Evolutionary conservation across 1,140 invertebrate genomes (phyloP), one percentile per base, ranked within the genome.

Genomic region (Holotrichia oblita): DNA sequence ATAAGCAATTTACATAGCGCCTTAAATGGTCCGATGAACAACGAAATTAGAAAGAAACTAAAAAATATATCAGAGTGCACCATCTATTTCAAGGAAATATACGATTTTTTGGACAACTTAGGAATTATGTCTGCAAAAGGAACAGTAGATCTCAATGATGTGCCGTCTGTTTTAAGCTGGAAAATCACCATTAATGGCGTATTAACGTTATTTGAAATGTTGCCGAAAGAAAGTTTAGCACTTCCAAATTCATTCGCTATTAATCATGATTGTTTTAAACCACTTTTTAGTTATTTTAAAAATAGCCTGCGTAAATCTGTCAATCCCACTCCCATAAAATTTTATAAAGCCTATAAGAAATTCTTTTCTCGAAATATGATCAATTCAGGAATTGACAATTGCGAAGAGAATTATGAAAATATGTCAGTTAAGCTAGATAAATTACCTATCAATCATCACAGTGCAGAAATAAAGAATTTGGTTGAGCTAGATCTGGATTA

Each of bases 291-390:
- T 27, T 69, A 17, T 0, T 27, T 69, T 27, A 24, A 69, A 22
- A 27, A 24, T 27, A 34, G 61, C 8, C 9, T 22, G 2, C 20
- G 22, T 7, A 79, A 77, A 55, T 44, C 76, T 40, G 20, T 34
- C 9, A 79, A 79, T 44, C 61, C 76, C 12, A 48, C 42, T 3
- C 76, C 79, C 0, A 77, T 80, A 44, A 75, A 80, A 40, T 80
- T 80, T 78, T 27, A 78, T 17, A 77, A 69, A 73, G 72, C 76
- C 0, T 80, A 78, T 61, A 72, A 74, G 69, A 80, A 78, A 78
- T 12, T 74, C 3, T 20, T 59, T n/a, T 73, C 61, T 73, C 0
- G n/a, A 34, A 73, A 80, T 27, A 22, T 80, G n/a, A 34, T 78
- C 40, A 77, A 74, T 40, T 78, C 79, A 1, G 69, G 72, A 14